phyloP scores from a whole-genome alignment of 2,888 invertebrate genomes.

The Sminthurides aquaticus region DNA sequence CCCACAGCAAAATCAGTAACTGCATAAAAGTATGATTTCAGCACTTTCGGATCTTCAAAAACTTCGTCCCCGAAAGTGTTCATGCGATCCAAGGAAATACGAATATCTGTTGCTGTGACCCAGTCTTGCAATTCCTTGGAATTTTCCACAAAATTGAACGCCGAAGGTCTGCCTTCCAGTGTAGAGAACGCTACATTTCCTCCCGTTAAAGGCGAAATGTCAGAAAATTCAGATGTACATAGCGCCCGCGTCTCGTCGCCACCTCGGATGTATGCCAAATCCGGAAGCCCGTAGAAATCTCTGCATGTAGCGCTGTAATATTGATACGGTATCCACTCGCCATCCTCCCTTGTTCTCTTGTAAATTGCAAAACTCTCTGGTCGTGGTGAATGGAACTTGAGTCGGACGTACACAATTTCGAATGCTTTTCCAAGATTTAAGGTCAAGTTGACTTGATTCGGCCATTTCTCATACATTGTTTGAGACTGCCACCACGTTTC shows the following conservation, averaged over 20 bases:
- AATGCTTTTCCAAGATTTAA: slow-evolving; percentile 84
- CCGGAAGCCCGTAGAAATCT: slow-evolving; percentile 79
- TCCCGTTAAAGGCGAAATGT: slow-evolving; percentile 88
- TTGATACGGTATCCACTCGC: slow-evolving; percentile 81
- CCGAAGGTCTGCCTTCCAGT: slow-evolving; percentile 86
- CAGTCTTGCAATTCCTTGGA: slow-evolving; percentile 90
- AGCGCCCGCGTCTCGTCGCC: slow-evolving; percentile 82
- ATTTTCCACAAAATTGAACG: slow-evolving; percentile 74
- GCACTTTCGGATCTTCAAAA: slow-evolving; percentile 83
- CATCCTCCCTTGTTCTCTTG: slow-evolving; percentile 69
- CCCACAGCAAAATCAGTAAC: slow-evolving; percentile 59
- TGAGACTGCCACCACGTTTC: slow-evolving; percentile 98
- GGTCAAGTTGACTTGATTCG: slow-evolving; percentile 86
- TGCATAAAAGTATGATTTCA: slow-evolving; percentile 95
- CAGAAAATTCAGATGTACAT: slow-evolving; percentile 97
- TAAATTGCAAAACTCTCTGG: slow-evolving; percentile 97
- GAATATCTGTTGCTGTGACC: slow-evolving; percentile 93
- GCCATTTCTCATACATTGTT: slow-evolving; percentile 92
- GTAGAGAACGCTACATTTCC: slow-evolving; percentile 94
- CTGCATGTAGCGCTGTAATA: slow-evolving; percentile 89
- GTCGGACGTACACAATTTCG: slow-evolving; percentile 91
- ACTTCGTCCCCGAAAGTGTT: slow-evolving; percentile 99
- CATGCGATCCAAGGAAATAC: slow-evolving; percentile 78
- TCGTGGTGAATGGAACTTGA: slow-evolving; percentile 88
- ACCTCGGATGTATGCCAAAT: slow-evolving; percentile 63